Base-by-base conservation (phyloP, 2,797 vertebrate species). In the Streptopelia turtur region DNA sequence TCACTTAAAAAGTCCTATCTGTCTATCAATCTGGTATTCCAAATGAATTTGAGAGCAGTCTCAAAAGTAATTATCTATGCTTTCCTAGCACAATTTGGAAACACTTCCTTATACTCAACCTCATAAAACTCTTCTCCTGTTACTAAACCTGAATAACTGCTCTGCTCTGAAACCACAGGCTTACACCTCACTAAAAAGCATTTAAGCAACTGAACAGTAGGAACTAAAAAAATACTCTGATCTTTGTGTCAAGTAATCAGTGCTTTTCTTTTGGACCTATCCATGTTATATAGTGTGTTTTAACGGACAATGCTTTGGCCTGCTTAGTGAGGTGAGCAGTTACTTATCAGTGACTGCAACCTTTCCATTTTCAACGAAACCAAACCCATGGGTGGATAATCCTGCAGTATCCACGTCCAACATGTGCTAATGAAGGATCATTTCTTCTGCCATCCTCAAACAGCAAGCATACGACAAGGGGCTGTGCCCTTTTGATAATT, bases 31-130 rank as follows among this genome's bases (percentile, higher is more conserved):
- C 80, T 81, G n/a, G 11, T 79, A 87, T 37, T 95, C 78, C 71
- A 84, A 93, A 71, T 25, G 17, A 88, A 1, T n/a, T 64, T 87
- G 14, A 88, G 52, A 93, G 74, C 49, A 57, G 20, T 50, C 83
- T 84, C 64, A 35, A 13, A 89, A 86, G 77, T 57, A 87, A 94
- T 89, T 90, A 76, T 47, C 66, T 55, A 70, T 31, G 68, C 74
- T 81, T 96, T 93, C 60, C 91, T 90, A 90, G 45, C 49, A 39
- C 77, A 90, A 80, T 87, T 80, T 95, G 88, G 95, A 93, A 93
- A 77, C 53, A 60, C 16, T 89, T 94, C 74, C 89, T 91, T 65
- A 70, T 64, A 80, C 41, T 60, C 60, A 76, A 35, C 57, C 69
- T 91, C 82, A 27, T 92, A 89, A 95, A 93, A 82, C 63, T 39